Evolutionary conservation across 2,113 vertebrate genomes (phyloP).

Genomic region (Phaethon lepturus): DNA sequence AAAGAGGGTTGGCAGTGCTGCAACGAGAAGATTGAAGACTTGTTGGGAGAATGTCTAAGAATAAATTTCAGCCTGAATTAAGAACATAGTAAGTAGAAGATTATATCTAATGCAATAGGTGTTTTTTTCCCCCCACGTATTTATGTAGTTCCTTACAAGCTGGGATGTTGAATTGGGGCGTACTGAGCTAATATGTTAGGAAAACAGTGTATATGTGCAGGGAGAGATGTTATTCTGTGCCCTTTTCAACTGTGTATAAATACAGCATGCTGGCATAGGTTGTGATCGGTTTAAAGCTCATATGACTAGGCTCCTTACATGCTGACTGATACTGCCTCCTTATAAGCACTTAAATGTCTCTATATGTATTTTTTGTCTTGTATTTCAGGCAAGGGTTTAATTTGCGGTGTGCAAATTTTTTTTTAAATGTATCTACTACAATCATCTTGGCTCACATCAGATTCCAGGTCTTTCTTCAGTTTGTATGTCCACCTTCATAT

Average conservation of each 20-base stretch:
- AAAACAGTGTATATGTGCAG: background rate
- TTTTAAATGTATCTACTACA: background rate
- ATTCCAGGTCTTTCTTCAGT: background rate
- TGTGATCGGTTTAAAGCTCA: background rate
- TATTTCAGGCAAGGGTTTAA: background rate
- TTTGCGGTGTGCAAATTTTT: accelerated
- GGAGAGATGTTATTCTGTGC: background rate
- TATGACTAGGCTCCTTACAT: background rate
- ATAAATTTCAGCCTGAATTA: background rate
- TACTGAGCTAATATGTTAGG: background rate
- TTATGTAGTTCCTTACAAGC: background rate
- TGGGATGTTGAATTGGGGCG: background rate
- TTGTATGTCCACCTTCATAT: background rate
- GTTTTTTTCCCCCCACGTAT: accelerated
- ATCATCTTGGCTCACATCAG: background rate
- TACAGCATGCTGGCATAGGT: background rate
- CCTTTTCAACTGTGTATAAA: background rate
- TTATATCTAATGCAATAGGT: background rate
- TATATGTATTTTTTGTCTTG: background rate
- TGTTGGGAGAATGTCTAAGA: background rate
- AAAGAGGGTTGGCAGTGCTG: background rate
- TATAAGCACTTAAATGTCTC: background rate
- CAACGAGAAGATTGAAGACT: background rate
- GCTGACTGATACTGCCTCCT: background rate
- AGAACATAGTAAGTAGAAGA: background rate